Conservation (phyloP, 2,888 invertebrate species). For the Diplolepis rosae region DNA sequence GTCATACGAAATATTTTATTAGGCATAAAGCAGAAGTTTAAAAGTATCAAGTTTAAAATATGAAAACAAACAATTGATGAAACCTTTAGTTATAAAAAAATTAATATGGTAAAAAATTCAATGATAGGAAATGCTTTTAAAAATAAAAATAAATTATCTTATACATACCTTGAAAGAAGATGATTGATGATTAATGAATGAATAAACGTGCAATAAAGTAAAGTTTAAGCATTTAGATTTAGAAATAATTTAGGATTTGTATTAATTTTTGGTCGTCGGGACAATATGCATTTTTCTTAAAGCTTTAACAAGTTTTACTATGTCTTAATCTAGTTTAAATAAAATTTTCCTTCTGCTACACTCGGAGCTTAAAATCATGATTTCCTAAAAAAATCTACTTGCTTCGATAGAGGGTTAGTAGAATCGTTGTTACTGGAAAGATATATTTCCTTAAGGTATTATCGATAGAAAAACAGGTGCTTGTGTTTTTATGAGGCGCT, state of each 20-base stretch:
- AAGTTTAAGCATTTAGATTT: background rate
- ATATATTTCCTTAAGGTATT: slow-evolving; percentile 46
- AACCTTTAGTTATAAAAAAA: background rate
- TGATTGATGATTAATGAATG: slow-evolving; percentile 20
- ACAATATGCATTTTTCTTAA: background rate
- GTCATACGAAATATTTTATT: slow-evolving; percentile 21
- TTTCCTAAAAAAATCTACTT: slow-evolving; percentile 13
- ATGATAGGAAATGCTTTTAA: background rate
- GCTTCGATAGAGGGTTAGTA: slow-evolving; percentile 26
- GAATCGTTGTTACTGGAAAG: slow-evolving; percentile 46
- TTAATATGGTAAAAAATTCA: background rate
- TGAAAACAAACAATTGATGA: background rate
- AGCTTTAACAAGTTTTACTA: background rate
- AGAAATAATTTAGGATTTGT: background rate
- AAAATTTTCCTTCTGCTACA: slow-evolving; percentile 17
- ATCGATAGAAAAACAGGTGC: slow-evolving; percentile 40
- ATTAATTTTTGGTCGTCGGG: background rate
- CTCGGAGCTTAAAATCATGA: slow-evolving; percentile 10
- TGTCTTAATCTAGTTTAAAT: background rate
- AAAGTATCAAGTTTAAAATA: background rate
- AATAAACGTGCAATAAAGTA: background rate
- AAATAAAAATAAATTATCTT: slow-evolving; percentile 17
- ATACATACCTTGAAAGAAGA: slow-evolving; percentile 27
- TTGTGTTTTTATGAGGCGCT: slow-evolving; percentile 13
- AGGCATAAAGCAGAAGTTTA: slow-evolving; percentile 15